A percentile compares a stretch with the other conserved stretches of the same genome.
phyloP scores from a whole-genome alignment of 2,797 vertebrate genomes.

The Galago senegalensis region DNA sequence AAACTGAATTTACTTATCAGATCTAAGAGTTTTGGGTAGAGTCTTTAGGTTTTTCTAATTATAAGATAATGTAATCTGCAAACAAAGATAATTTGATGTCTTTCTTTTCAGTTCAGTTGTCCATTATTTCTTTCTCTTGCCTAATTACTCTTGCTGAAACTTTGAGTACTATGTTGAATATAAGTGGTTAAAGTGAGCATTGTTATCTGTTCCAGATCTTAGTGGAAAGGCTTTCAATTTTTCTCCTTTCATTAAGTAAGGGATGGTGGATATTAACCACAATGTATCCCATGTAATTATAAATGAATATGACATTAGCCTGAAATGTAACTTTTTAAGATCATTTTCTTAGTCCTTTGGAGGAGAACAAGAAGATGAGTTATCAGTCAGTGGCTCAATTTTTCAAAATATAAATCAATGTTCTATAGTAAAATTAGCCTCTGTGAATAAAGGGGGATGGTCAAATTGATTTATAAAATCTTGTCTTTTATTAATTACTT shows the following conservation, averaged over 20 bases:
- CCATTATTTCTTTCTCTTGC: background rate
- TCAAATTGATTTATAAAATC: background rate
- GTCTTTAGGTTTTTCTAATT: background rate
- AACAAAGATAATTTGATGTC: background rate
- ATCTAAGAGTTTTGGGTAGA: background rate
- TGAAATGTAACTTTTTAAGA: slow-evolving; percentile 35
- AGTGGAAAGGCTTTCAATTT: background rate
- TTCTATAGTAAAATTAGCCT: slow-evolving; percentile 32
- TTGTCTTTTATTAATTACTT: background rate
- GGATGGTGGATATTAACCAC: background rate
- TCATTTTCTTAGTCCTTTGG: slow-evolving; percentile 15
- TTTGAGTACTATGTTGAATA: background rate
- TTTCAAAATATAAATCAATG: slow-evolving; percentile 42
- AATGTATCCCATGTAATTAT: background rate
- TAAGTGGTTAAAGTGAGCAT: background rate
- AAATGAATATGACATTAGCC: slow-evolving; percentile 17
- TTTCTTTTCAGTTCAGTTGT: background rate
- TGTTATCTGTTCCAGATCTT: background rate
- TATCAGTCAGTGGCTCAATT: background rate
- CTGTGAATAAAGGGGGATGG: background rate
- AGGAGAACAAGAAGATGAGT: background rate
- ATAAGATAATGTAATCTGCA: background rate
- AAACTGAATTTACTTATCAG: background rate
- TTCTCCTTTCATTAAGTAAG: background rate
- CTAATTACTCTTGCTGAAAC: background rate